These are phyloP conservation scores for Lamproptera curius DNA, from an alignment of 2,888 invertebrate genomes.

Conservation along the genomic window DNA sequence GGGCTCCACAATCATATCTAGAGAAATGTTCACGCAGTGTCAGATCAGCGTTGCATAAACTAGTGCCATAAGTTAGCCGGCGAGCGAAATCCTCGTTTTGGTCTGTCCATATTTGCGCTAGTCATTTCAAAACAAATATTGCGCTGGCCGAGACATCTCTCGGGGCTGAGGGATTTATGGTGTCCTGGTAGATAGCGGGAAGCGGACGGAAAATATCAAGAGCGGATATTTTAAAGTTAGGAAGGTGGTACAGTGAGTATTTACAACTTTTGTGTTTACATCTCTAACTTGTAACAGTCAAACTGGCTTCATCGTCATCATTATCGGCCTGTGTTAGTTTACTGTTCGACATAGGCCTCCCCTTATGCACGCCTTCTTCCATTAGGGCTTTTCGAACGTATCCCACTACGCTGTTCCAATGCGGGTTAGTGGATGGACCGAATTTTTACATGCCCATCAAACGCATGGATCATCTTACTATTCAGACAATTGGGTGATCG, in stretches of 20 bases:
- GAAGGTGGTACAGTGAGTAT: constrained; percentile 22
- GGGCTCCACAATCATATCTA: background rate
- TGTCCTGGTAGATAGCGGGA: constrained; percentile 42
- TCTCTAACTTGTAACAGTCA: background rate
- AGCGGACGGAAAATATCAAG: constrained; percentile 43
- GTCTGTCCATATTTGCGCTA: constrained; percentile 29
- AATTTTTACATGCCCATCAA: too few relatives aligned
- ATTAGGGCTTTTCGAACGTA: too few relatives aligned
- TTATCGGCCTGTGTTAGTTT: too few relatives aligned
- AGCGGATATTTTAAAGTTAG: constrained; percentile 44
- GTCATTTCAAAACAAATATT: constrained; percentile 27
- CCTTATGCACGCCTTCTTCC: too few relatives aligned
- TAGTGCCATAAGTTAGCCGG: constrained; percentile 8
- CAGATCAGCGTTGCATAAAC: constrained; percentile 4
- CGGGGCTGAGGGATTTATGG: constrained; percentile 51
- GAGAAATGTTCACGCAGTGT: background rate
- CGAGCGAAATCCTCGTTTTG: constrained; percentile 28
- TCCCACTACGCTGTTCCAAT: too few relatives aligned
- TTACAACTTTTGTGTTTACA: background rate
- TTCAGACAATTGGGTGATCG: too few relatives aligned
- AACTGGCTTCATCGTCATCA: too few relatives aligned
- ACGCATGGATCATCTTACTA: too few relatives aligned
- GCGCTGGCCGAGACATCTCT: constrained; percentile 23
- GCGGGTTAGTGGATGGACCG: too few relatives aligned
- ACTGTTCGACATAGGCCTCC: too few relatives aligned